Evolutionary conservation across 2,113 vertebrate genomes (phyloP).

Genomic region (Sphyrna mokarran): DNA sequence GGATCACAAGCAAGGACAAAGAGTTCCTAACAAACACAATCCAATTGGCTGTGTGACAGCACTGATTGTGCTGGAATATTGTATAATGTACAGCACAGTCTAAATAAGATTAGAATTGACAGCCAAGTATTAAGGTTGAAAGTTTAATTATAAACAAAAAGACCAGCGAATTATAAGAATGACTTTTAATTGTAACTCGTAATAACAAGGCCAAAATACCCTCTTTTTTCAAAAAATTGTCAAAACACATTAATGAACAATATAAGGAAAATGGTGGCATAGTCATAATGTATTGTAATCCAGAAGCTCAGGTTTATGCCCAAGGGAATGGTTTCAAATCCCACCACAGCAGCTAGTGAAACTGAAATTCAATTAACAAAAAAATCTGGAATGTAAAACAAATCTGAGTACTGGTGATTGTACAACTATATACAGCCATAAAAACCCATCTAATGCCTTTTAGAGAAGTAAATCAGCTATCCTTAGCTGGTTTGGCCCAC

Average conservation of each 20-base stretch:
- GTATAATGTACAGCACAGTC: background rate
- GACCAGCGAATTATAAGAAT: background rate
- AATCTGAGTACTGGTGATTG: no score
- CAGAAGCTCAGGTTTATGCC: no score
- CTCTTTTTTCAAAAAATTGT: background rate
- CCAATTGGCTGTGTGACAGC: background rate
- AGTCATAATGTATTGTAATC: no score
- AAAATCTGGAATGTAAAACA: no score
- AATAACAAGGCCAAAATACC: background rate
- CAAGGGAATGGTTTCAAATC: no score
- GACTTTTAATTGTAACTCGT: background rate
- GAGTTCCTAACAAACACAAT: slow-evolving; percentile 27
- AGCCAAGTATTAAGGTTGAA: background rate
- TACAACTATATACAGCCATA: no score
- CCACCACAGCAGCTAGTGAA: no score
- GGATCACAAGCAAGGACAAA: slow-evolving; percentile 42
- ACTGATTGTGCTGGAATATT: background rate
- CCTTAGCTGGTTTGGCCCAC: no score
- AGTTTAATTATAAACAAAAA: background rate
- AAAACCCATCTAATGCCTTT: no score
- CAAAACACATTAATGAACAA: background rate
- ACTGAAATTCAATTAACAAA: no score
- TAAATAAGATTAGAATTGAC: background rate
- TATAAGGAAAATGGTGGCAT: no score
- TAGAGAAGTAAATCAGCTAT: no score